Evolutionary conservation across 2,113 vertebrate genomes (phyloP).

Genomic region (Nannobrachium achirus): DNA sequence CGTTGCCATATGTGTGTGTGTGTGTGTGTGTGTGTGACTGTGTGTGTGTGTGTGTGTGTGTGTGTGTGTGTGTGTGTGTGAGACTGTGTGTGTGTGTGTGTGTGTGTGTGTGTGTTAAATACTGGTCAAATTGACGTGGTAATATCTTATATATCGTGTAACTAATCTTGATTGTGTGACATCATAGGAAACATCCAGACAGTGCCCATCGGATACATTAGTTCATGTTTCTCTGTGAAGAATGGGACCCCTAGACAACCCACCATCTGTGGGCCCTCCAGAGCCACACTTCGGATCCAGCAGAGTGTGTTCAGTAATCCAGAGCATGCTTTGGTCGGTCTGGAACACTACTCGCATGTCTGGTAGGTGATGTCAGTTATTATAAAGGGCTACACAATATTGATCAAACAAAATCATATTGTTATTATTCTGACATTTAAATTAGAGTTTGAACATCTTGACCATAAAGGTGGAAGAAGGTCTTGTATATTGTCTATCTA

Average conservation of each 20-base stretch:
- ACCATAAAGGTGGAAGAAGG: neutral
- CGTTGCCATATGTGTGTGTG: no score
- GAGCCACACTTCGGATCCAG: conserved; percentile 81
- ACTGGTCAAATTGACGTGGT: no score
- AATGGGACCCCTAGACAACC: conserved; percentile 89
- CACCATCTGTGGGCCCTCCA: conserved; percentile 82
- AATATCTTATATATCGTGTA: no score
- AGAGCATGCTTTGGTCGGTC: conserved; percentile 84
- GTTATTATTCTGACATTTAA: neutral
- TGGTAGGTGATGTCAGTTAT: conserved; percentile 77
- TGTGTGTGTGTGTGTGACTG: no score
- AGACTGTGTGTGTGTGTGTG: no score
- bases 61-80: no score
- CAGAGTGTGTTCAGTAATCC: conserved; percentile 88
- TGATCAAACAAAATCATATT: neutral
- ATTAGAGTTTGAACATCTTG: neutral
- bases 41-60: no score
- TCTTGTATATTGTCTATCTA: neutral
- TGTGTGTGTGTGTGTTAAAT: no score
- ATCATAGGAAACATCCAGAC: conserved; percentile 83
- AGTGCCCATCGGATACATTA: conserved; percentile 85
- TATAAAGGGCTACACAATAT: no score
- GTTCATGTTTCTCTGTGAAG: conserved; percentile 86
- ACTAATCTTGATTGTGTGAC: neutral
- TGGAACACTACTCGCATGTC: conserved; percentile 89